These are phyloP conservation scores for Merops nubicus DNA, from an alignment of 2,113 vertebrate genomes.

Conservation along the genomic window DNA sequence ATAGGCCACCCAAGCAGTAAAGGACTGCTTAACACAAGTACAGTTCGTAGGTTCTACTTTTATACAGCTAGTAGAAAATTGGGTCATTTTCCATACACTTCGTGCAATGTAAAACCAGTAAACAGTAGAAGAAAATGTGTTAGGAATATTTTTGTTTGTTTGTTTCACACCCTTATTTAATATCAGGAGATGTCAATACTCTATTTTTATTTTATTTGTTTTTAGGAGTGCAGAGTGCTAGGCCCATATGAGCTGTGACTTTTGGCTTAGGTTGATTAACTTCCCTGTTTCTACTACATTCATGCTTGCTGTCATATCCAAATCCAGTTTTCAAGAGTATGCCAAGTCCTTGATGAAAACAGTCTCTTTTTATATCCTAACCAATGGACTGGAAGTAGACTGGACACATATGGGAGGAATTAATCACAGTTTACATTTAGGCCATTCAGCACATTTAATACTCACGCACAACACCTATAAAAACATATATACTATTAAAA, in stretches of 20 bases:
- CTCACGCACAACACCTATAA: not conserved
- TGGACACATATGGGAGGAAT: conserved; percentile 17
- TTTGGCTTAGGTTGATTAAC: conserved; percentile 1
- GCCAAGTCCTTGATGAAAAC: conserved; percentile 32
- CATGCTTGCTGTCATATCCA: not conserved
- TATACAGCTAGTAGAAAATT: not conserved
- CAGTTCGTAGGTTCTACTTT: not conserved
- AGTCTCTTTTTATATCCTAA: not conserved
- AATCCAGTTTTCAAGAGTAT: not conserved
- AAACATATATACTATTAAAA: not conserved
- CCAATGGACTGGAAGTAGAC: not conserved
- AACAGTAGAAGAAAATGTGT: not conserved
- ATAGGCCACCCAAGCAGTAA: not conserved
- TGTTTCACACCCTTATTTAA: not conserved
- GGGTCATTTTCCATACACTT: not conserved
- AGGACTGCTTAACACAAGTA: not conserved
- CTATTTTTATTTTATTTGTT: not conserved
- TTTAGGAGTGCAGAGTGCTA: not conserved
- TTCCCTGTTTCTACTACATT: not conserved
- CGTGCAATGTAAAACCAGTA: not conserved
- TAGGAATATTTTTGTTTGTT: not conserved
- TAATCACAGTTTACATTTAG: conserved; percentile 28
- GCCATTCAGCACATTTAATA: conserved; percentile 19
- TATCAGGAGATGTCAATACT: not conserved
- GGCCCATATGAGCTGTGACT: not conserved